phyloP scores from a whole-genome alignment of 2,113 vertebrate genomes.

The Bungarus multicinctus region DNA sequence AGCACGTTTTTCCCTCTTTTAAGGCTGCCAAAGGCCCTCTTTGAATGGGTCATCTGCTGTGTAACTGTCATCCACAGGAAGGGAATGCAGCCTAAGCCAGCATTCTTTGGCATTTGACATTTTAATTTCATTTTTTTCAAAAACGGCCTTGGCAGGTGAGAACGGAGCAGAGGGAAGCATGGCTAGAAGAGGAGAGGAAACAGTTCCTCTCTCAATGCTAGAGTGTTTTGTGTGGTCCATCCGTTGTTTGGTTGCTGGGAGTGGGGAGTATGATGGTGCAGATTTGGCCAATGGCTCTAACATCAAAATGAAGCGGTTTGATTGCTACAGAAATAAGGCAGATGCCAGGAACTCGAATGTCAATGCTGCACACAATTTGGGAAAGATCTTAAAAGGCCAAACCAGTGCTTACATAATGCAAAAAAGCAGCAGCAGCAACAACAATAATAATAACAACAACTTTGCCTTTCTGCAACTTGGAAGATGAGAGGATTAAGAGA shows the following conservation, averaged over 20 bases:
- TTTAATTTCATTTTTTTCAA: conserved; percentile 39
- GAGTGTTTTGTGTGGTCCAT: neutral
- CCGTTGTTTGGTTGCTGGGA: neutral
- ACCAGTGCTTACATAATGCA: neutral
- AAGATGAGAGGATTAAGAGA: neutral
- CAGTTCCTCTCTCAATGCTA: neutral
- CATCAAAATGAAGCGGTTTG: neutral
- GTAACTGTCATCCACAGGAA: conserved; percentile 29
- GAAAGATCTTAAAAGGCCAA: neutral
- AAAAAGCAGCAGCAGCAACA: neutral
- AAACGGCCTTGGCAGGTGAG: neutral
- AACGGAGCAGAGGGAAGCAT: conserved; percentile 21
- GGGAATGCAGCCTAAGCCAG: conserved; percentile 17
- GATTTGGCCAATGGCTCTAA: neutral
- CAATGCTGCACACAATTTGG: neutral
- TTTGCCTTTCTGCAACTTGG: neutral
- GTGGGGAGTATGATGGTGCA: too few relatives aligned
- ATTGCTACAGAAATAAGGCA: neutral
- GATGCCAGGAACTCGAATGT: neutral
- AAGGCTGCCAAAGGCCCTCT: conserved; percentile 11
- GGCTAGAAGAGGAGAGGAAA: neutral
- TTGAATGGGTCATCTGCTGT: conserved; percentile 5
- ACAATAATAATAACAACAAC: neutral
- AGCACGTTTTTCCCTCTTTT: conserved; percentile 25
- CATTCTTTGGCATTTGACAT: conserved; percentile 26